Evolutionary conservation across 2,113 vertebrate genomes (phyloP).

Genomic region (Fulica atra): DNA sequence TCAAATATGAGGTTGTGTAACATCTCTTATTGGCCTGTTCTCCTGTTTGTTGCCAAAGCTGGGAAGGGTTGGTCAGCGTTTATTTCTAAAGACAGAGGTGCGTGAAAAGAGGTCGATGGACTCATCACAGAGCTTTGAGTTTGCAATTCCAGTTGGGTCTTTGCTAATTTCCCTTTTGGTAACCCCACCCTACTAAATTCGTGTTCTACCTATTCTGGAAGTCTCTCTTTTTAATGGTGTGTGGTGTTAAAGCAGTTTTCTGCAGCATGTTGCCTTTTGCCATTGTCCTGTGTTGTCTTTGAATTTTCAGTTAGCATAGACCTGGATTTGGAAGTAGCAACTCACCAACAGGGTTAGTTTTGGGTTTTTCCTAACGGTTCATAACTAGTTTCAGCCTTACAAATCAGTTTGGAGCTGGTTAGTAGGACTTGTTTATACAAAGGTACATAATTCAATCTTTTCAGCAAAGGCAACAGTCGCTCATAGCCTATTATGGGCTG

Average conservation of each 20-base stretch:
- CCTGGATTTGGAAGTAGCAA: neutral
- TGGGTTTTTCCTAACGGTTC: too few species aligned
- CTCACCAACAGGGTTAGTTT: neutral
- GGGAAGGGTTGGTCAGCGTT: neutral
- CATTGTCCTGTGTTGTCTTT: neutral
- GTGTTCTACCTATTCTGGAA: neutral
- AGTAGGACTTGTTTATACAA: neutral
- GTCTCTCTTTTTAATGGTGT: neutral
- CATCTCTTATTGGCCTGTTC: neutral
- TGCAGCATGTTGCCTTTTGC: neutral
- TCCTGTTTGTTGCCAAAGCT: neutral
- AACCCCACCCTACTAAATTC: neutral
- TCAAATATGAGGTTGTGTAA: neutral
- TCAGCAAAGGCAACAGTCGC: neutral
- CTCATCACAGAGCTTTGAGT: neutral
- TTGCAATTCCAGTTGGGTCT: neutral
- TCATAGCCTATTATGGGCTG: neutral
- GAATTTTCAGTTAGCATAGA: neutral
- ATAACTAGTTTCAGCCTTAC: neutral
- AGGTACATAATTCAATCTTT: neutral
- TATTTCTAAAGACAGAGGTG: neutral
- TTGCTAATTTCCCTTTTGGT: neutral
- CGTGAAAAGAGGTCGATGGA: accelerated
- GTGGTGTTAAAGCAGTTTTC: neutral
- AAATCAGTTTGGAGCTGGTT: neutral